Evolutionary conservation across 1,140 invertebrate genomes (phyloP).

Genomic region (Ephestia elutella): DNA sequence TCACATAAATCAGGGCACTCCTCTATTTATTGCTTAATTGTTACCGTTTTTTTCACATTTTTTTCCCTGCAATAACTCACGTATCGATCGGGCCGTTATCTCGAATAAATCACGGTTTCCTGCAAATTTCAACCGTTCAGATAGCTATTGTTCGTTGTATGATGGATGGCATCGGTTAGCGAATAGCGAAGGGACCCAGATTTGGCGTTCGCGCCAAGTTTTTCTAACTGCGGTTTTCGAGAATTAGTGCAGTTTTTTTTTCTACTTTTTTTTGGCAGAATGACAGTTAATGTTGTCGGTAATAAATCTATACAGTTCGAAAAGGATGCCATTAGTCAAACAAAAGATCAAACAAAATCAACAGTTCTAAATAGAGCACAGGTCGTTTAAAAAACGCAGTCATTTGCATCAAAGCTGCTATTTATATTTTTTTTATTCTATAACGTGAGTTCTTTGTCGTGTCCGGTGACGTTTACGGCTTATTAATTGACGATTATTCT

Average conservation of each 20-base stretch:
- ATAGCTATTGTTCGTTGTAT: conserved; percentile 25
- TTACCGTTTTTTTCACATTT: conserved; percentile 8
- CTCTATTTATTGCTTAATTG: conserved; percentile 19
- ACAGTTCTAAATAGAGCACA: background rate
- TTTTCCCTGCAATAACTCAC: conserved; percentile 11
- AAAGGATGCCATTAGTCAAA: background rate
- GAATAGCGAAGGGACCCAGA: background rate
- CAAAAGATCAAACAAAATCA: conserved; percentile 2
- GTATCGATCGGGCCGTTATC: conserved; percentile 7
- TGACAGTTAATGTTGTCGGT: background rate
- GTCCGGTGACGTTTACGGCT: background rate
- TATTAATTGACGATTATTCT: background rate
- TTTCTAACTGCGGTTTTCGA: background rate
- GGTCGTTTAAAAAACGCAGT: background rate
- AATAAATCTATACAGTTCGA: background rate
- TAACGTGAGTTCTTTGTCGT: background rate
- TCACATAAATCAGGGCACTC: conserved; percentile 12
- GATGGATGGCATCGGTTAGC: conserved; percentile 23
- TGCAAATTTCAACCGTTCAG: conserved; percentile 36
- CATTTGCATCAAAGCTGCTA: background rate
- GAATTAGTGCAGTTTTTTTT: background rate
- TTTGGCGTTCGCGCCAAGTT: background rate
- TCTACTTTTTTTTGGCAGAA: background rate
- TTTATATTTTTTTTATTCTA: background rate
- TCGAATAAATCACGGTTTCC: conserved; percentile 34